phyloP scores from a whole-genome alignment of 1,140 invertebrate genomes.

The Drosophila kurseongensis region DNA sequence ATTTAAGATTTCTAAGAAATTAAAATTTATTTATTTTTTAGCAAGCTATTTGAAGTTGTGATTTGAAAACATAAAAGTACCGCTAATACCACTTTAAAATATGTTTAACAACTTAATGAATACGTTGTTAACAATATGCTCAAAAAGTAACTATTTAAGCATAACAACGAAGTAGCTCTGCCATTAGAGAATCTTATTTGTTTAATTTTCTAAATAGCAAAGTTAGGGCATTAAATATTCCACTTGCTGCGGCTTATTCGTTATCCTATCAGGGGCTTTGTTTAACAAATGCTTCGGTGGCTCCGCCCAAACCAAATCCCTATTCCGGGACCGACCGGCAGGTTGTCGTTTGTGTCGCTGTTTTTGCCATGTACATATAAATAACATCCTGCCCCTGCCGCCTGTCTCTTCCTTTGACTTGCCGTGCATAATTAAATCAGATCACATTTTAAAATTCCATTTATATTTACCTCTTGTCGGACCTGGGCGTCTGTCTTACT shows the following conservation, averaged over 20 bases:
- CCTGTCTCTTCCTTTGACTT: constrained; percentile 37
- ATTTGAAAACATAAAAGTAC: too few species aligned
- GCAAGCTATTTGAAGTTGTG: too few species aligned
- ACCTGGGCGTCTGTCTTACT: constrained; percentile 43
- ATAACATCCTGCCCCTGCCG: constrained; percentile 19
- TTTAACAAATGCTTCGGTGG: constrained; percentile 31
- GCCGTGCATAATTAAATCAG: constrained; percentile 83
- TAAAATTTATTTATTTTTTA: too few species aligned
- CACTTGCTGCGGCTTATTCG: not conserved
- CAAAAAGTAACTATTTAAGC: too few species aligned
- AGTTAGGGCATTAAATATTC: constrained; percentile 5
- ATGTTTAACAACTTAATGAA: too few species aligned
- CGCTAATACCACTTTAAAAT: too few species aligned
- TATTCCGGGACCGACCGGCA: constrained; percentile 2
- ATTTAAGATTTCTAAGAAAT: too few species aligned
- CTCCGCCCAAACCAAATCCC: constrained; percentile 25
- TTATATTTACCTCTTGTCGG: constrained; percentile 83
- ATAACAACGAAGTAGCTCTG: too few species aligned
- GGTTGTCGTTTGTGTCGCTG: constrained; percentile 32
- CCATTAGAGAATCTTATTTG: too few species aligned
- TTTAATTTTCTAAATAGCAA: not conserved
- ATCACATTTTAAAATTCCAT: constrained; percentile 84
- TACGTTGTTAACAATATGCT: too few species aligned
- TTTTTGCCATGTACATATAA: constrained; percentile 44
- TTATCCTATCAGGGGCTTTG: constrained; percentile 25